Base-by-base conservation (phyloP, 2,113 vertebrate genomes). In the Chaetodon trifascialis region DNA sequence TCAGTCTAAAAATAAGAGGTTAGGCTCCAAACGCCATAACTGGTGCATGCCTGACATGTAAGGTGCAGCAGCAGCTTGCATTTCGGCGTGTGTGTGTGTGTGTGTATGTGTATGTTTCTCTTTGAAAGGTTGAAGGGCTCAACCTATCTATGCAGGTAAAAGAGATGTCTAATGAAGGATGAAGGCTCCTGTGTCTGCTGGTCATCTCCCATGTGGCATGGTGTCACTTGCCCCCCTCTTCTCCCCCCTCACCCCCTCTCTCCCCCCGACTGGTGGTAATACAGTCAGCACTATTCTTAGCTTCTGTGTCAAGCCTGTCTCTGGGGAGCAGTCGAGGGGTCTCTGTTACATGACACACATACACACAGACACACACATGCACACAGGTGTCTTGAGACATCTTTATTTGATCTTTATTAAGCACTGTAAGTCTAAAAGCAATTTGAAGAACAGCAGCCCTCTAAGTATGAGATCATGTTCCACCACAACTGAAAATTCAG, bases 231-330 rank as follows among this genome's bases (percentile, higher is more conserved):
- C 65, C 67, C 60, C 66, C 76, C 64, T 70, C 30, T 30, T 62
- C 46, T 59, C 47, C n/a, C 54, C 16, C 21, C 67, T 71, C 25
- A 15, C 56, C 60, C 52, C 67, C 36, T 42, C 72, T 54, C 25
- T 25, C 59, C 73, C 79, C 40, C 74, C 10, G 19, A 59, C 38
- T 82, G 56, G 49, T 78, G 79, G 42, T 82, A 76, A 80, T 80
- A 78, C 76, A 85, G 76, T 44, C 80, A 30, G 16, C 23, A 56
- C 89, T 94, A 94, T 94, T 93, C 83, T 93, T 94, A 90, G 91
- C 83, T 75, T 86, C 47, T 64, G 86, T 90, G 91, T 89, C 79
- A 80, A 82, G 55, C 77, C 75, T 91, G 89, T 94, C 91, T 93
- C 94, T 70, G 65, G 89, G 91, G 93, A 90, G 83, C 72, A 73